phyloP scores from a whole-genome alignment of 92 coral and sea anemone species.

The Parazoanthus darwini region DNA sequence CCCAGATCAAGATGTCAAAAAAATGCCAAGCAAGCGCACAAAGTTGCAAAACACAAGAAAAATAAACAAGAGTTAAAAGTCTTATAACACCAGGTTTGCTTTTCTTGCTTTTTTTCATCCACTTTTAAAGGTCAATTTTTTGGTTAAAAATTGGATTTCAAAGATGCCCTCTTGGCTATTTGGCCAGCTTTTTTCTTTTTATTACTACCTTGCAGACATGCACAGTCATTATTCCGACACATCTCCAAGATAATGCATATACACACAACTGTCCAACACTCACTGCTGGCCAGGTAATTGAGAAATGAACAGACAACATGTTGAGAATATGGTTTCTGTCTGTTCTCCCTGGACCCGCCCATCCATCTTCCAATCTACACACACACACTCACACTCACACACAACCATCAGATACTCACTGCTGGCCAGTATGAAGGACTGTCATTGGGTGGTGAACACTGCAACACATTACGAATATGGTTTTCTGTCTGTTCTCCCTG shows the following conservation, averaged over 20 bases:
- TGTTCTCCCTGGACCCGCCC: background rate
- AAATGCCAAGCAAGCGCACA: too few species aligned
- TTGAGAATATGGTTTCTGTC: conserved; percentile 46
- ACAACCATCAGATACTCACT: conserved; percentile 60
- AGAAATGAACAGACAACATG: conserved; percentile 72
- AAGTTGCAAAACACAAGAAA: too few species aligned
- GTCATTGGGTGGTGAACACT: conserved; percentile 79
- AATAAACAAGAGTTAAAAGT: too few species aligned
- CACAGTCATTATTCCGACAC: too few species aligned
- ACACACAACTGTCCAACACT: conserved; percentile 32
- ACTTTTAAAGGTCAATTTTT: too few species aligned
- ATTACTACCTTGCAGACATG: too few species aligned
- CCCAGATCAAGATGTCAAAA: background rate
- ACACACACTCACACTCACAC: background rate
- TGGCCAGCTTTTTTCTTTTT: too few species aligned
- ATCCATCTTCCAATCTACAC: background rate
- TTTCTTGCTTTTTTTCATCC: too few species aligned
- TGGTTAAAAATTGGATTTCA: too few species aligned
- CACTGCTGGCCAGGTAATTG: conserved; percentile 89
- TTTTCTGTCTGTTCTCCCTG: conserved; percentile 82
- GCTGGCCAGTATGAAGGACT: conserved; percentile 96
- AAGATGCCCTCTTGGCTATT: too few species aligned
- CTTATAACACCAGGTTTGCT: too few species aligned
- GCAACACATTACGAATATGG: conserved; percentile 66
- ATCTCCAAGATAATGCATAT: too few species aligned